Evolutionary conservation across 2,113 vertebrate species (phyloP).

Genomic region (Pelecanoides urinatrix): DNA sequence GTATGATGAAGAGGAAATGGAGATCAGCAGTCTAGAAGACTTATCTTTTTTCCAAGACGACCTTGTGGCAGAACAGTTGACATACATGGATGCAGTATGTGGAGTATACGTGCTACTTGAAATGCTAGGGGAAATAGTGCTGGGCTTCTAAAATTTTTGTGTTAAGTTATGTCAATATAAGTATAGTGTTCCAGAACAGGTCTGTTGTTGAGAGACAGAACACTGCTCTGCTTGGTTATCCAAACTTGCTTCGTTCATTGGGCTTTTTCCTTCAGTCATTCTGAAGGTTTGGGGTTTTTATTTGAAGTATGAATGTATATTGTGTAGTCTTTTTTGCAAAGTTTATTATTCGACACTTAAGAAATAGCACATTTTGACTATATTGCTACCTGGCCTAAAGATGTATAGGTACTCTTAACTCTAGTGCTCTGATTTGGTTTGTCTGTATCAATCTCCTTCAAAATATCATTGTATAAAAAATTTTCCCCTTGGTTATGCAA

Average conservation of each 20-base stretch:
- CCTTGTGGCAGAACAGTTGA: conserved; percentile 92
- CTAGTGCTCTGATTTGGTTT: not conserved
- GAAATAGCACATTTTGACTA: not conserved
- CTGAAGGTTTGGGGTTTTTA: not conserved
- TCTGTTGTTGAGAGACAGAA: not conserved
- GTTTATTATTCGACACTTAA: not conserved
- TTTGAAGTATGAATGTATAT: not conserved
- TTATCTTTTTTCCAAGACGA: conserved; percentile 86
- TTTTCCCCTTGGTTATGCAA: not conserved
- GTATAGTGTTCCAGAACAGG: not conserved
- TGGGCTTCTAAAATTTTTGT: not conserved
- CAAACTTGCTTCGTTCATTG: not conserved
- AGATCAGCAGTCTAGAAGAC: conserved; percentile 78
- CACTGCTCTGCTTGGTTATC: not conserved
- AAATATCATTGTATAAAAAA: not conserved
- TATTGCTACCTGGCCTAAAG: not conserved
- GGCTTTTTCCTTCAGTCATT: not conserved
- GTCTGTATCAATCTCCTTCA: not conserved
- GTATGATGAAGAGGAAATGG: conserved; percentile 82
- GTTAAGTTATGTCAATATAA: not conserved
- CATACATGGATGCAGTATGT: conserved; percentile 94
- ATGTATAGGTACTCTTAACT: not conserved
- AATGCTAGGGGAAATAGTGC: not conserved
- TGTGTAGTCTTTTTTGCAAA: not conserved
- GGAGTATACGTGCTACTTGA: not conserved